A percentile compares a stretch with the other conserved stretches of the same genome.
Evolutionary conservation across 2,888 invertebrate species (phyloP).

Genomic region (Nymphalis urticae): DNA sequence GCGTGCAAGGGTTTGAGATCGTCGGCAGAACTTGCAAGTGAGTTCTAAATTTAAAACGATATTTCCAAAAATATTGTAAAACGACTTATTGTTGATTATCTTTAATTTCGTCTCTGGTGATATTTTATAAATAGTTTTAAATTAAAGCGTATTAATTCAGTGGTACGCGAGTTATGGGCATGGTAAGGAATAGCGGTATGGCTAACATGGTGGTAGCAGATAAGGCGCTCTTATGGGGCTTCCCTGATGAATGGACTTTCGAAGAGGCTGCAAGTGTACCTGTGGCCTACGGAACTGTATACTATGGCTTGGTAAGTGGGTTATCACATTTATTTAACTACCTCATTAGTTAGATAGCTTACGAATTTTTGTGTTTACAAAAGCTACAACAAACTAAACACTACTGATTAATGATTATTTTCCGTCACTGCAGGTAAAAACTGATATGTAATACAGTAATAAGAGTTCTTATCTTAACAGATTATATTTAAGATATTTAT

Average conservation of each 20-base stretch:
- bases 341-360: too few species aligned
- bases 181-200: conserved; percentile 81
- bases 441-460: too few species aligned
- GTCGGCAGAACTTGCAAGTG: conserved; percentile 65
- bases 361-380: too few species aligned
- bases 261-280: conserved; percentile 90
- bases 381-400: too few species aligned
- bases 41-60: conserved; percentile 1
- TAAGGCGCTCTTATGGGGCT: conserved; percentile 82
- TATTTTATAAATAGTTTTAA: not conserved
- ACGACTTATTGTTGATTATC: too few species aligned
- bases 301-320: conserved; percentile 72
- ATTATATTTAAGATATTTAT: too few species aligned
- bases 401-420: not conserved
- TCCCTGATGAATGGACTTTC: conserved; percentile 87
- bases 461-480: too few species aligned
- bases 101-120: not conserved
- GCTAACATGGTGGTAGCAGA: conserved; percentile 83
- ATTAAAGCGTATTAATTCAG: conserved; percentile 48
- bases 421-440: too few species aligned
- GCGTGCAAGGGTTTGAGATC: conserved; percentile 71
- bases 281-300: conserved; percentile 87
- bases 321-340: too few species aligned
- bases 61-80: too few species aligned
- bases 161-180: conserved; percentile 85